Conservation (phyloP, 2,888 invertebrate species). For the Mythimna ferrago region DNA sequence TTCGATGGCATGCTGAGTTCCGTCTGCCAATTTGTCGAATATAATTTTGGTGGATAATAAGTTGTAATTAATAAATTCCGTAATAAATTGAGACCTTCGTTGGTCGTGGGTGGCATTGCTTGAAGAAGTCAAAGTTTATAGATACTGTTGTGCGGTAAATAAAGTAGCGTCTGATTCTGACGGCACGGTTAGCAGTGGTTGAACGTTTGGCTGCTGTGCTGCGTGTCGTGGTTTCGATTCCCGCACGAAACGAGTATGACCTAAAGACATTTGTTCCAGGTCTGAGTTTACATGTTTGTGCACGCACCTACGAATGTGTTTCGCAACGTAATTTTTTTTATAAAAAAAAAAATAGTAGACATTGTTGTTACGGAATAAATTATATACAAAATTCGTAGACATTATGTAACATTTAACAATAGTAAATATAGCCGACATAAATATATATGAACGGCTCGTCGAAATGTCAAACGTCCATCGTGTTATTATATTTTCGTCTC, state of each 20-base stretch:
- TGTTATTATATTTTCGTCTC: background rate
- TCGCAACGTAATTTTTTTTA: too few species aligned
- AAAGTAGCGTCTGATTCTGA: background rate
- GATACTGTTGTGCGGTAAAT: conserved; percentile 15
- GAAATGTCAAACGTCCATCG: background rate
- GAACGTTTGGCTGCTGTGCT: too few species aligned
- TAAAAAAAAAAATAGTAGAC: background rate
- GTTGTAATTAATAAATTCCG: conserved; percentile 28
- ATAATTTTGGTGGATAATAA: conserved; percentile 15
- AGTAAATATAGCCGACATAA: background rate
- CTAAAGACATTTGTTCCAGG: too few species aligned
- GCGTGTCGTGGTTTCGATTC: too few species aligned
- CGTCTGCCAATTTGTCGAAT: conserved; percentile 34
- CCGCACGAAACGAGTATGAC: too few species aligned
- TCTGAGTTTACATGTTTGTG: too few species aligned
- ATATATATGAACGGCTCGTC: background rate
- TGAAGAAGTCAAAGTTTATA: conserved; percentile 9
- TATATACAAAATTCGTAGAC: background rate
- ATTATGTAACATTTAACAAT: conserved; percentile 3
- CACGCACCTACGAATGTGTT: too few species aligned
- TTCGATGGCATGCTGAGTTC: conserved; percentile 20
- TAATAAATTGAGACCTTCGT: conserved; percentile 30
- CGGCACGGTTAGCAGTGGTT: too few species aligned
- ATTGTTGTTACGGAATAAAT: background rate
- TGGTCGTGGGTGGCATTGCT: conserved; percentile 26